These are phyloP conservation scores for Novumbra hubbsi DNA, from an alignment of 2,797 vertebrate species.

Conservation along the genomic window DNA sequence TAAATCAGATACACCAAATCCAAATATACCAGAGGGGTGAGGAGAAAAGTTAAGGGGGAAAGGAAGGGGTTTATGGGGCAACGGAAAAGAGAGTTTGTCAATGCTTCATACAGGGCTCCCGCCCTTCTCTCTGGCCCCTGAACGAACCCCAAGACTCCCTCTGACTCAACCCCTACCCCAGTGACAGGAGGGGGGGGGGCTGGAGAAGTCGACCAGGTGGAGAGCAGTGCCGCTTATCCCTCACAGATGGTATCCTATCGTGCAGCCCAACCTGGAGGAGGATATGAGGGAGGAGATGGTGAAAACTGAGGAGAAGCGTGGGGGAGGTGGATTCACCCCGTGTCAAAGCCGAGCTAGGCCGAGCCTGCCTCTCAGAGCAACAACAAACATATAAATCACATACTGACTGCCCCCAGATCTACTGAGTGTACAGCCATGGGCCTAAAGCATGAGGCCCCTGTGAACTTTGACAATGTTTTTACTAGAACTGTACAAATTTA, in stretches of 20 bases:
- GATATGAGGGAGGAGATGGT: too few species aligned
- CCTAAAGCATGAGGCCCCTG: neutral
- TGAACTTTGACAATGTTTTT: neutral
- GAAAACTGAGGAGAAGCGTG: constrained; percentile 16
- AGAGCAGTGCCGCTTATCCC: too few species aligned
- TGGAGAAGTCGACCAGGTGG: too few species aligned
- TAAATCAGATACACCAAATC: constrained; percentile 53
- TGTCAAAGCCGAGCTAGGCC: neutral
- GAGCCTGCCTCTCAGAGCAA: constrained; percentile 45
- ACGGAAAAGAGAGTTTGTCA: too few species aligned
- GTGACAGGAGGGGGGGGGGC: too few species aligned
- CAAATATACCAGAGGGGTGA: constrained; percentile 33
- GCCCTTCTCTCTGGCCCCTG: constrained; percentile 6
- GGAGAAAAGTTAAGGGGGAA: neutral
- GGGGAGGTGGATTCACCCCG: neutral
- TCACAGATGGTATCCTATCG: too few species aligned
- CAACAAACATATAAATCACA: constrained; percentile 74
- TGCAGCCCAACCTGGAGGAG: too few species aligned
- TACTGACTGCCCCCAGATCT: constrained; percentile 65
- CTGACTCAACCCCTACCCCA: neutral
- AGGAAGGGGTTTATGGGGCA: too few species aligned
- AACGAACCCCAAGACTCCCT: constrained; percentile 4
- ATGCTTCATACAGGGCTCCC: too few species aligned
- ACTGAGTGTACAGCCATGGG: neutral
- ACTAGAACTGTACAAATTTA: too few species aligned